Percentiles rank a stretch among this genome's conserved stretches.
Evolutionary conservation across 37 sponge, comb jelly and placozoan genomes (phyloP).

Genomic region (Diacarnus erythraeanus): DNA sequence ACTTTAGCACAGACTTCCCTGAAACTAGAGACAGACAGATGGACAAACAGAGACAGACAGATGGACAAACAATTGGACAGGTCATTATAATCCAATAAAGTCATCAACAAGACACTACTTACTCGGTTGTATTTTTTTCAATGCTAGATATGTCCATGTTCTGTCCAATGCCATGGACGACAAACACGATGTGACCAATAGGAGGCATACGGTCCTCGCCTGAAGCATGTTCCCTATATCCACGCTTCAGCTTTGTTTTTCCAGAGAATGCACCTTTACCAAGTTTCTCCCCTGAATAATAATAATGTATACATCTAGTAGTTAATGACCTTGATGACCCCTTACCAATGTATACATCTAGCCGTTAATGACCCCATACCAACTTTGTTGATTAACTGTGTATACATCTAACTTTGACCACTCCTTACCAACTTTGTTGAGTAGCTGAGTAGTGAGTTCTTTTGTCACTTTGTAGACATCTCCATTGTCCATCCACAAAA

Average conservation of each 20-base stretch:
- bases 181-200: slow-evolving; percentile 81
- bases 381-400: slow-evolving; percentile 48
- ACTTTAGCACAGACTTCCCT: slow-evolving; percentile 34
- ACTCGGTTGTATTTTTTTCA: slow-evolving; percentile 62
- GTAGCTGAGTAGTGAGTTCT: slow-evolving; percentile 47
- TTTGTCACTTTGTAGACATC: slow-evolving; percentile 63
- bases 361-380: slow-evolving; percentile 44
- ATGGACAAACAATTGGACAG: neutral
- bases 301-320: too few relatives aligned
- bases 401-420: neutral
- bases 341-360: too few relatives aligned
- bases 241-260: slow-evolving; percentile 40
- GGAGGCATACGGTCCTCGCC: slow-evolving; percentile 53
- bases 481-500: slow-evolving; percentile 69
- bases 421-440: slow-evolving; percentile 57
- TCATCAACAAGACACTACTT: slow-evolving; percentile 9
- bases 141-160: slow-evolving; percentile 56
- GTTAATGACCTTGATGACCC: too few relatives aligned
- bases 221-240: slow-evolving; percentile 67
- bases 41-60: neutral
- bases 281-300: slow-evolving; percentile 9
- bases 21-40: slow-evolving; percentile 33
- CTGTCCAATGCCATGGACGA: slow-evolving; percentile 89
- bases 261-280: slow-evolving; percentile 29
- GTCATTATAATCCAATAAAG: neutral